Conservation (phyloP, 2,888 invertebrate species). For the Ennomos fuscantarius region DNA sequence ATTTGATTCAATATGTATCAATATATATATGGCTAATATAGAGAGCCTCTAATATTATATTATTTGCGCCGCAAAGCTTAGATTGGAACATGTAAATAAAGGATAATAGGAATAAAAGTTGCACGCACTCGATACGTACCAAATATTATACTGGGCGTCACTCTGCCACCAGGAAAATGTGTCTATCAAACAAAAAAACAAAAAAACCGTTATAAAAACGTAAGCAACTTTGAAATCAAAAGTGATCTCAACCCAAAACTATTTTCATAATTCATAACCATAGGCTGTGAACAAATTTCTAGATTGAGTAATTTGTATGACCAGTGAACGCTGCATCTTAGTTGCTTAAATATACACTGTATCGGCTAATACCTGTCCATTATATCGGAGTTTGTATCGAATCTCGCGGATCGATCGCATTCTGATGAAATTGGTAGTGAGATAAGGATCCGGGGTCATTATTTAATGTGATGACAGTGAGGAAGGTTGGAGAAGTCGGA, state of each 20-base stretch:
- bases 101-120: too few relatives aligned
- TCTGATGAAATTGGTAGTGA: slow-evolving; percentile 81
- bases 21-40: too few relatives aligned
- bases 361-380: slow-evolving; percentile 70
- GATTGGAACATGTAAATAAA: too few relatives aligned
- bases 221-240: slow-evolving; percentile 9
- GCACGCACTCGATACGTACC: too few relatives aligned
- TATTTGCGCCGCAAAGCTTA: too few relatives aligned
- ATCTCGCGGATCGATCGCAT: slow-evolving; percentile 62
- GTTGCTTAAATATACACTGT: slow-evolving; percentile 48
- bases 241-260: slow-evolving; percentile 16
- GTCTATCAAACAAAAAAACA: too few relatives aligned
- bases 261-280: slow-evolving; percentile 21
- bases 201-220: neutral
- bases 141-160: too few relatives aligned
- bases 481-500: slow-evolving; percentile 44
- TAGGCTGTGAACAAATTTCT: slow-evolving; percentile 20
- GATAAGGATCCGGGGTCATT: slow-evolving; percentile 74
- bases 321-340: slow-evolving; percentile 48
- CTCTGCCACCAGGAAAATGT: too few relatives aligned
- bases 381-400: slow-evolving; percentile 69
- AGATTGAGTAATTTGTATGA: slow-evolving; percentile 34
- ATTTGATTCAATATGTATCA: too few relatives aligned
- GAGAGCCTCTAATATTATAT: too few relatives aligned
- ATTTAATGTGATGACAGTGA: slow-evolving; percentile 52